Evolutionary conservation across 2,888 invertebrate species (phyloP).

Genomic region (Drosophila tanythrix): DNA sequence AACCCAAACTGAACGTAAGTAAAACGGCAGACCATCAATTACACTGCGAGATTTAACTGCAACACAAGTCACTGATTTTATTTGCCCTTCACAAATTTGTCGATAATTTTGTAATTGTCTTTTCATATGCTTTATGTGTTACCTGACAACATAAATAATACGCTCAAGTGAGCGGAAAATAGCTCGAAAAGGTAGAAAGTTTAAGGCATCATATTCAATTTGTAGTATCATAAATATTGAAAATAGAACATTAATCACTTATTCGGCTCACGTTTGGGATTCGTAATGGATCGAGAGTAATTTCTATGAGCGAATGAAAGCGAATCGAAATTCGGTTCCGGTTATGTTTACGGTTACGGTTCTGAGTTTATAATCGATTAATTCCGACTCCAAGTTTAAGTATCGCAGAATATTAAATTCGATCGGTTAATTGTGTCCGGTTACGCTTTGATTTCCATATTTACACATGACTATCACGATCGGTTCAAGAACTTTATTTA

Average conservation of each 20-base stretch:
- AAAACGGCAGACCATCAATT: slow-evolving; percentile 42
- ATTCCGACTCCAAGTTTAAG: not conserved
- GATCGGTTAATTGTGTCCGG: not conserved
- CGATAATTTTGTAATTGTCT: not conserved
- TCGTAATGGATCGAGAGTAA: not conserved
- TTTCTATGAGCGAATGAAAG: not conserved
- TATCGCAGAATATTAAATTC: not conserved
- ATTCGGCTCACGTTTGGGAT: not conserved
- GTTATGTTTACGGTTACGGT: not conserved
- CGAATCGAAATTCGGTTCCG: not conserved
- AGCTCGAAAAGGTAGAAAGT: not conserved
- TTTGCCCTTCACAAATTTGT: not conserved
- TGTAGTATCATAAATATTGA: not conserved
- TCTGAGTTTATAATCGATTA: not conserved
- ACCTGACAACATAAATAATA: not conserved
- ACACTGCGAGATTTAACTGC: slow-evolving; percentile 46
- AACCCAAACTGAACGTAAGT: slow-evolving; percentile 84
- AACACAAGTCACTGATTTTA: not conserved
- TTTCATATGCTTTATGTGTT: not conserved
- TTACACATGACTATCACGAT: not conserved
- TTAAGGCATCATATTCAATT: not conserved
- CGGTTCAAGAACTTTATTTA: not conserved
- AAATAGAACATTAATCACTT: not conserved
- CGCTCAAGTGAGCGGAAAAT: not conserved
- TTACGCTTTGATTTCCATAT: no score